Evolutionary conservation across 2,797 vertebrate species (phyloP).

Genomic region (Fratercula arctica): DNA sequence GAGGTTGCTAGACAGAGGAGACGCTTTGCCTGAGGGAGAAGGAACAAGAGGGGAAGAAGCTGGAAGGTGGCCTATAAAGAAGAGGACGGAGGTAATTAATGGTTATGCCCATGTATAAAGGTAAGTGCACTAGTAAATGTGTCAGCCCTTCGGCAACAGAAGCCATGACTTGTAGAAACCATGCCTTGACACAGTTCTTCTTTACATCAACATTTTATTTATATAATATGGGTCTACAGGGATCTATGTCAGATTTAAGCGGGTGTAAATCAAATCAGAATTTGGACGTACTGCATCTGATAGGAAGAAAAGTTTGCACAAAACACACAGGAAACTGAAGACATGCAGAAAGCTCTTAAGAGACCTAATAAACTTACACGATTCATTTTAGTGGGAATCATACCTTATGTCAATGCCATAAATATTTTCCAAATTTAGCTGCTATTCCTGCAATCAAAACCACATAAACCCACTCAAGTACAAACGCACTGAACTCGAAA

Average conservation of each 20-base stretch:
- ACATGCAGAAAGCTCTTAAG: not conserved
- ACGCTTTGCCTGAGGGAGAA: conserved; percentile 19
- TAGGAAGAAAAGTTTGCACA: not conserved
- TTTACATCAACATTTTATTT: not conserved
- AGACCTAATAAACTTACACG: not conserved
- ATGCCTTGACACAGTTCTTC: not conserved
- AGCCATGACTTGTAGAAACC: not conserved
- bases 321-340: not conserved
- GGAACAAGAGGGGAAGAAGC: not conserved
- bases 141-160: conserved; percentile 36
- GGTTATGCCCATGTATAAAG: conserved; percentile 14
- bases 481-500: not conserved
- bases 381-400: not conserved
- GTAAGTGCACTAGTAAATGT: conserved; percentile 45
- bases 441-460: not conserved
- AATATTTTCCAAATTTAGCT: conserved; percentile 7
- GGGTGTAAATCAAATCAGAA: not conserved
- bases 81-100: conserved; percentile 35
- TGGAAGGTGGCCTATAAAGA: conserved; percentile 42
- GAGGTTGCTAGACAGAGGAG: conserved; percentile 21
- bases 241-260: not conserved
- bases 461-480: not conserved
- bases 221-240: not conserved
- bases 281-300: not conserved
- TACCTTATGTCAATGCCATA: not conserved